Base-by-base conservation (phyloP, 2,888 invertebrate genomes). In the Parnassius apollo region DNA sequence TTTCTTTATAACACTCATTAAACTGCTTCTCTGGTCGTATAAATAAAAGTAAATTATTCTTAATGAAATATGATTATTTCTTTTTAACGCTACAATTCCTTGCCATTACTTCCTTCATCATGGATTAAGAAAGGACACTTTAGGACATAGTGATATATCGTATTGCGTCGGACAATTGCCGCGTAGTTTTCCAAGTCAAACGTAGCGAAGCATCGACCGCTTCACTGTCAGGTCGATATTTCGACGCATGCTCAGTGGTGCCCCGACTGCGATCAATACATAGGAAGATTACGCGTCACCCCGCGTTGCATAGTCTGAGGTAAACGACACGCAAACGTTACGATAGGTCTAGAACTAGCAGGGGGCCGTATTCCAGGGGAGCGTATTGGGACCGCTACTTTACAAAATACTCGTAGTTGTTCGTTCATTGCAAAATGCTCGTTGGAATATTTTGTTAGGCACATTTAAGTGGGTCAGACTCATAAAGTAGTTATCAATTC, bases 291-390 rank as follows among this genome's bases (percentile, higher is more conserved):
- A 78, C 81, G 82, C 85, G 84, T 84, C 85, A 84, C 83, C 83
- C 69, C 79, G 69, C 76, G 70, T 70, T 73, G 78, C 79, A 75
- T 71, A 72, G 71, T 70, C 75, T 67, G 81, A 77, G 86, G 87
- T 85, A 87, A 88, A 87, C 80, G 86, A 86, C 85, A 84, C 76
- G 73, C 72, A 66, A 71, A 85, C 83, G 84, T 89, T 89, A 89
- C 77, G 82, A 88, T 89, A 89, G 89, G 89, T 89, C 88, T 87
- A 76, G 74, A 72, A 70, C 62, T 59, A 44, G 8, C 9, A 52
- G 45, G 25, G 51, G 25, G 51, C 46, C 52, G 44, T 25, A 48
- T 25, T n/a, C 52, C 50, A 2, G 12, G 42, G 57, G 42, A 4
- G 42, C 57, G 49, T 13, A 4, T 25, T 57, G 12, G 46, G 35